Conservation (phyloP, 2,113 vertebrate genomes). For the Daboia siamensis region DNA sequence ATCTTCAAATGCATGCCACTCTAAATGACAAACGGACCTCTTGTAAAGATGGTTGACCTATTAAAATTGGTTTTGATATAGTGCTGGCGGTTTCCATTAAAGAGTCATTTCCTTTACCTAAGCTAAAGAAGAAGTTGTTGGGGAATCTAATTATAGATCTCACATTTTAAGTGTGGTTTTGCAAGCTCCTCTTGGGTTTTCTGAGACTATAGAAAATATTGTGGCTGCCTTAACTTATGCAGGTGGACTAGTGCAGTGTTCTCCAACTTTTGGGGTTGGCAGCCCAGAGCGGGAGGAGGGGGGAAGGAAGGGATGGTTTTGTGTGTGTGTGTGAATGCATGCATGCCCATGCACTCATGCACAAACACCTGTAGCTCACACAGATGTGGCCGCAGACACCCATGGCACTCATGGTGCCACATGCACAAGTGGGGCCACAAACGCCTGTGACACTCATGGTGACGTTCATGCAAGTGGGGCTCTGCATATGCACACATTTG, state of each 20-base stretch:
- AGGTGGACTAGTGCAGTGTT: neutral
- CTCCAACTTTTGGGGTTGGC: no score
- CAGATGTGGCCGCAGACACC: no score
- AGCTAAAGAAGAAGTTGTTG: neutral
- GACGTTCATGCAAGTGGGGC: no score
- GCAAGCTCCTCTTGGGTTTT: neutral
- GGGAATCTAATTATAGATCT: neutral
- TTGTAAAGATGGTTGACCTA: neutral
- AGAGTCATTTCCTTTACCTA: neutral
- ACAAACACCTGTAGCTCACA: no score
- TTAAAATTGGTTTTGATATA: neutral
- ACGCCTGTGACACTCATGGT: no score
- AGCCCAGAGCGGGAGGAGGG: no score
- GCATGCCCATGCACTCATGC: no score
- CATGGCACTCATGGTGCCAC: no score
- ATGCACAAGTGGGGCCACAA: no score
- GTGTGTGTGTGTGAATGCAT: no score
- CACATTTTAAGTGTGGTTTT: neutral
- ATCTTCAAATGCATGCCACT: neutral
- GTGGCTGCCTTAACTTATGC: slow-evolving; percentile 14
- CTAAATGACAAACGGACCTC: neutral
- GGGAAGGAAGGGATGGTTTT: no score
- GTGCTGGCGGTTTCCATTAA: neutral
- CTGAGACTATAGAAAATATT: slow-evolving; percentile 1
- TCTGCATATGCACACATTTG: no score